Conservation (phyloP, 2,113 vertebrate genomes). For the Stomatorhinus ivindoensis region DNA sequence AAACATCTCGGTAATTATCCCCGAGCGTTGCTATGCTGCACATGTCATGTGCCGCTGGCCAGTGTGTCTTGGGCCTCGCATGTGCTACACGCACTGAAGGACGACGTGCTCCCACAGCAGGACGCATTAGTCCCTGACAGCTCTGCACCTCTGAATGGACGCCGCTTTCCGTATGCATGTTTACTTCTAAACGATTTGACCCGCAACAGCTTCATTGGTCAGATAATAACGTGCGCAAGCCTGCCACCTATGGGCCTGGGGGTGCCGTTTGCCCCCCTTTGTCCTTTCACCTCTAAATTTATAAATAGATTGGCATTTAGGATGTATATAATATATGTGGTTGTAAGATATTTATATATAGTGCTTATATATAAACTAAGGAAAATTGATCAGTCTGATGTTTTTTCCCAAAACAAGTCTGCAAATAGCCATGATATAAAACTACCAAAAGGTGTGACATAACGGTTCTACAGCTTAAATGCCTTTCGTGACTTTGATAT, state of each 20-base stretch:
- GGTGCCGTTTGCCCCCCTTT: background rate
- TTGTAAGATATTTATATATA: background rate
- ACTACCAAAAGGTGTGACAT: background rate
- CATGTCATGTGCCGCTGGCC: background rate
- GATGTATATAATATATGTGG: background rate
- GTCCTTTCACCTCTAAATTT: background rate
- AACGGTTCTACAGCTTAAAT: background rate
- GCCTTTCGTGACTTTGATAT: background rate
- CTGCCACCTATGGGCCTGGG: background rate
- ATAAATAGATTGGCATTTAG: background rate
- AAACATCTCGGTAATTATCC: constrained; percentile 8
- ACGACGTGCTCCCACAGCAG: background rate
- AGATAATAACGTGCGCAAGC: background rate
- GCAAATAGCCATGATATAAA: background rate
- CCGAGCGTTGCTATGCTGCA: background rate
- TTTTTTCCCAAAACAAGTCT: background rate
- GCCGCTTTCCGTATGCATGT: background rate
- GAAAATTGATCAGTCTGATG: background rate
- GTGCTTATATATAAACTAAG: background rate
- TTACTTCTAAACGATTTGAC: background rate
- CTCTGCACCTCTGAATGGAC: background rate
- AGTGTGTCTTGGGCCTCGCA: background rate
- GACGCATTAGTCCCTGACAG: background rate
- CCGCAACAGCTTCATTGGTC: background rate
- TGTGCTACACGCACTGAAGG: background rate